Evolutionary conservation across 2,888 invertebrate genomes (phyloP), one percentile per base, ranked within the genome.

Genomic region (Dynastes grantii): DNA sequence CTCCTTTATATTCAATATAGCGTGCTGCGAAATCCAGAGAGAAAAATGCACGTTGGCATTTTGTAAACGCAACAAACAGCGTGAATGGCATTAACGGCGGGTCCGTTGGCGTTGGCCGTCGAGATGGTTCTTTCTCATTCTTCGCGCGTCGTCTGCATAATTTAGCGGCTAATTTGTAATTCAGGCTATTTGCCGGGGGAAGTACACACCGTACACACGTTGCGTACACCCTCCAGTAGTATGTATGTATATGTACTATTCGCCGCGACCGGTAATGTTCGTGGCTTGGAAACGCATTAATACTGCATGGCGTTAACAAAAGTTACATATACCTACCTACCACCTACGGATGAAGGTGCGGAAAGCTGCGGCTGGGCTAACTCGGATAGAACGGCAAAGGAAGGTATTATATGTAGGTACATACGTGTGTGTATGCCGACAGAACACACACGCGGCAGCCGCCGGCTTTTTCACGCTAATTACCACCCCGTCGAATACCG

Each of bases 101-200:
- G 11, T 11, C 45, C 45, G 45, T 45, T 11, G 45, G 8, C 45
- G 45, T 8, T 45, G 8, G 9, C 45, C 45, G 45, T 11, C 40
- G 64, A 79, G 79, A 78, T 79, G 79, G 8, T 67, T 67, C 80
- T 80, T 78, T 77, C 78, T 80, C 78, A 77, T 79, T 80, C 81
- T 77, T 80, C 79, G 13, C 73, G 22, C 61, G 61, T 55, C 6
- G 27, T 51, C 68, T 75, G 45, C 73, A 75, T 75, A 61, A 75
- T 75, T 75, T 63, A 75, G 45, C 22, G 61, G 61, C 73, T 75
- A 75, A 75, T 75, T 75, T 75, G 61, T 75, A 61, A 75, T 75
- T 75, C 73, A 40, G 45, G 73, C 73, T n/a, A 45, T 75, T 75
- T 49, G 61, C 73, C 73, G 45, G 73, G 45, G 22, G 73, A 51